Percentiles rank a stretch among this genome's conserved stretches.
These are phyloP conservation scores for Pseudobourletiella spinata DNA, from an alignment of 1,140 invertebrate genomes.

Conservation along the genomic window DNA sequence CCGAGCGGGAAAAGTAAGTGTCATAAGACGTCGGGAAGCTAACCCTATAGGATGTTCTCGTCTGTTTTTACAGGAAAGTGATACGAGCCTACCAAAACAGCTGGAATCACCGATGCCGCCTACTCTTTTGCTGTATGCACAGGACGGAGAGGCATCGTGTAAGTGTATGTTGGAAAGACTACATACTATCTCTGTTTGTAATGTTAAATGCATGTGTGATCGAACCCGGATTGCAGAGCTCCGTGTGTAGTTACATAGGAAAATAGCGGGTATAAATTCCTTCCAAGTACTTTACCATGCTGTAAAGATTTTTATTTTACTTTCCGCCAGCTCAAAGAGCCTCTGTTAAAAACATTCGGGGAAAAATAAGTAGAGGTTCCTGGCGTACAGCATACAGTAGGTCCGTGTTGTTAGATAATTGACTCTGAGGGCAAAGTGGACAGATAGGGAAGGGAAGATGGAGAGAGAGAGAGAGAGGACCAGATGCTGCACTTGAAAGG, in stretches of 20 bases:
- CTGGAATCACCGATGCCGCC: conserved; percentile 75
- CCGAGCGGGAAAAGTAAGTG: too few species aligned
- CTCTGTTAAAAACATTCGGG: background rate
- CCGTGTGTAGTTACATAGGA: background rate
- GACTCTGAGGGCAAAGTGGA: too few species aligned
- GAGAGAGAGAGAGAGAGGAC: too few species aligned
- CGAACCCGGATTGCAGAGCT: background rate
- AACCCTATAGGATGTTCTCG: background rate
- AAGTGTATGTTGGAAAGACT: conserved; percentile 36
- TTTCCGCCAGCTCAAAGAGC: too few species aligned
- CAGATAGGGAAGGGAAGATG: too few species aligned
- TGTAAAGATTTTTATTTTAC: background rate
- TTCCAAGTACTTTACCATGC: background rate
- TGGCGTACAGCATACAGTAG: too few species aligned
- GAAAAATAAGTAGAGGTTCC: too few species aligned
- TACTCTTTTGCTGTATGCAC: conserved; percentile 79
- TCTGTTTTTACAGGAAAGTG: conserved; percentile 57
- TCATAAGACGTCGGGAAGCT: too few species aligned
- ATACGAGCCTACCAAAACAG: conserved; percentile 80
- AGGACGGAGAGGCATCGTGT: conserved; percentile 65
- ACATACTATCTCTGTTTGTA: background rate
- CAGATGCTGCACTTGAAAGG: too few species aligned
- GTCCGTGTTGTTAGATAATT: too few species aligned
- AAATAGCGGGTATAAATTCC: background rate
- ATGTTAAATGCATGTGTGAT: background rate